Conservation (phyloP, 2,797 vertebrate genomes). For the Phataginus tricuspis region DNA sequence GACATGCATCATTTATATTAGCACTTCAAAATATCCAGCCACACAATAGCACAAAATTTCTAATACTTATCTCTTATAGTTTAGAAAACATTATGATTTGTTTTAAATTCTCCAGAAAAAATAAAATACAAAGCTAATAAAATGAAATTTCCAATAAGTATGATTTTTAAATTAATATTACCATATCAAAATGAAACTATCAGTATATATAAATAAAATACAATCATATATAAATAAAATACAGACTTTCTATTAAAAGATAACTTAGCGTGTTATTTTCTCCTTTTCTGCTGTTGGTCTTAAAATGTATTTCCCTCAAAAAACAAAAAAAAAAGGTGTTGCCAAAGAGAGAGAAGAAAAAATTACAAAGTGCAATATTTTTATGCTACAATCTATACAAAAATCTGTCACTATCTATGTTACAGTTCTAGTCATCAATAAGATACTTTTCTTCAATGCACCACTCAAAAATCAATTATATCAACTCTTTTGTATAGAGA, state of each 20-base stretch:
- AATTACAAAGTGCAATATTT: conserved; percentile 73
- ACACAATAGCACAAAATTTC: conserved; percentile 42
- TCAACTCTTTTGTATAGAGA: conserved; percentile 88
- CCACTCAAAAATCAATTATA: conserved; percentile 90
- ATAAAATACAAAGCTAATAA: conserved; percentile 51
- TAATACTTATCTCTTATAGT: background rate
- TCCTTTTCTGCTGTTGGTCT: conserved; percentile 60
- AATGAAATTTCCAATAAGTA: conserved; percentile 33
- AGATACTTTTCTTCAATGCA: conserved; percentile 77
- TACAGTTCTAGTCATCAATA: conserved; percentile 87
- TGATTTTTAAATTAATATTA: conserved; percentile 8
- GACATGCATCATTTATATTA: conserved; percentile 6
- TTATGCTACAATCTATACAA: conserved; percentile 79
- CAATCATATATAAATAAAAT: conserved; percentile 57
- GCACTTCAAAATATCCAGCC: background rate
- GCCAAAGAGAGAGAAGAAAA: conserved; percentile 75
- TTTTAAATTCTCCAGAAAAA: conserved; percentile 44
- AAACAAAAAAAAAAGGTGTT: conserved; percentile 16
- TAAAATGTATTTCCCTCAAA: conserved; percentile 63
- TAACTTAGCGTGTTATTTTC: conserved; percentile 45
- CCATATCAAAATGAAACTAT: conserved; percentile 49
- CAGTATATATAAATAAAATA: background rate
- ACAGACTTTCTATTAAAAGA: conserved; percentile 48
- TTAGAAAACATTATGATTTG: conserved; percentile 28
- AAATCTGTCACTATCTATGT: conserved; percentile 85